These are phyloP conservation scores for Nematolebias whitei DNA, from an alignment of 2,113 vertebrate species.

Conservation along the genomic window DNA sequence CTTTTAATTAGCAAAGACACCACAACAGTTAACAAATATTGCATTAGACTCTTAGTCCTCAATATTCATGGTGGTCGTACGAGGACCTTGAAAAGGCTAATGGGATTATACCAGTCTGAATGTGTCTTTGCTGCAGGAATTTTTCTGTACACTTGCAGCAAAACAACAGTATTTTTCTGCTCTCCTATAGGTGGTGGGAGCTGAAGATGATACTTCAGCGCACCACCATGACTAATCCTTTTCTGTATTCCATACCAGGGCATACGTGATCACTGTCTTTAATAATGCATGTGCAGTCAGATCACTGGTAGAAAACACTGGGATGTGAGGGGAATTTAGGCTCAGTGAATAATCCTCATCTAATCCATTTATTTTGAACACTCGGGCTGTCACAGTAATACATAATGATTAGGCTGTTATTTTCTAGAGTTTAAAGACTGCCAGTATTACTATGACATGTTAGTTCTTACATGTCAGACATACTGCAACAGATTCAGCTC, in stretches of 20 bases:
- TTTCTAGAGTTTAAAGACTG: constrained; percentile 6
- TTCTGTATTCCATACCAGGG: constrained; percentile 50
- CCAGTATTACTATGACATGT: background rate
- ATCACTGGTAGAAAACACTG: constrained; percentile 36
- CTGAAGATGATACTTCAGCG: constrained; percentile 40
- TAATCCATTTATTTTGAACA: constrained; percentile 65
- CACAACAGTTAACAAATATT: constrained; percentile 20
- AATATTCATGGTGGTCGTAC: constrained; percentile 43
- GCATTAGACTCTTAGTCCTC: constrained; percentile 11
- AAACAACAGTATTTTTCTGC: constrained; percentile 25
- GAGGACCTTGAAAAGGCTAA: constrained; percentile 50
- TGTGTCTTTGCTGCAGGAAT: constrained; percentile 16
- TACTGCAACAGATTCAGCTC: background rate
- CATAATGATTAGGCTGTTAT: constrained; percentile 31
- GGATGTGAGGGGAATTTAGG: constrained; percentile 22
- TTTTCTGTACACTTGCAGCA: constrained; percentile 15
- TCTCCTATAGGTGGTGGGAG: constrained; percentile 34
- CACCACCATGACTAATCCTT: constrained; percentile 50
- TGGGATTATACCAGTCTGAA: constrained; percentile 61
- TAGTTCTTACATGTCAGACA: background rate
- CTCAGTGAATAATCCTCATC: constrained; percentile 58
- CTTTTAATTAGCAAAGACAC: constrained; percentile 17
- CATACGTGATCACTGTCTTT: constrained; percentile 53
- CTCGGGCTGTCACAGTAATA: constrained; percentile 39
- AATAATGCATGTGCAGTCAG: constrained; percentile 39